Percentiles rank a stretch among this genome's conserved stretches.
phyloP scores from a whole-genome alignment of 2,113 vertebrate species.

The Centrocercus urophasianus region DNA sequence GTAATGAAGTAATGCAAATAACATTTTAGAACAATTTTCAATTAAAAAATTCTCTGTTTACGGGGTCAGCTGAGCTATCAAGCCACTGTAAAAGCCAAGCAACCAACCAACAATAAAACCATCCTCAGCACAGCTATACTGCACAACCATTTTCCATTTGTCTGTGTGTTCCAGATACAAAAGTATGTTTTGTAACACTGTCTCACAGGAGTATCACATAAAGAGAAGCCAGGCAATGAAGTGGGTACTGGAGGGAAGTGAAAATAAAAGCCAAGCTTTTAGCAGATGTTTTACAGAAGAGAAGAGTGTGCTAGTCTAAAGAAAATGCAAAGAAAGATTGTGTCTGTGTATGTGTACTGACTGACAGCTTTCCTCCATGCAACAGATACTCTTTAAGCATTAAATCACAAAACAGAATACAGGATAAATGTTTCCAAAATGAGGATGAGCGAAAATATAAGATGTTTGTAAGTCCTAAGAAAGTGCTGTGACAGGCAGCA shows the following conservation, averaged over 20 bases:
- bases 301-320: not conserved
- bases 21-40: not conserved
- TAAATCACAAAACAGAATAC: not conserved
- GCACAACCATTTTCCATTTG: not conserved
- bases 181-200: not conserved
- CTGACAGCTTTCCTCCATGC: not conserved
- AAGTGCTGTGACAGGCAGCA: not conserved
- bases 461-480: not conserved
- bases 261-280: not conserved
- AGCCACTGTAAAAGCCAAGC: not conserved
- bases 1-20: not conserved
- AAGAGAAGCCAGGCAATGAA: not conserved
- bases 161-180: not conserved
- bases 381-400: not conserved
- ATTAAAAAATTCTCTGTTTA: not conserved
- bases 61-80: not conserved
- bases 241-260: not conserved
- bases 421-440: not conserved
- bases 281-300: not conserved
- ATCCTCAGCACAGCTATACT: not conserved
- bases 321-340: not conserved
- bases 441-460: accelerated
- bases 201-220: not conserved
- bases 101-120: not conserved
- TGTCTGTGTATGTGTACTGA: not conserved